A percentile compares a stretch with the other conserved stretches of the same genome.
Evolutionary conservation across 2,888 invertebrate species (phyloP).

Genomic region (Hypolimnas misippus): DNA sequence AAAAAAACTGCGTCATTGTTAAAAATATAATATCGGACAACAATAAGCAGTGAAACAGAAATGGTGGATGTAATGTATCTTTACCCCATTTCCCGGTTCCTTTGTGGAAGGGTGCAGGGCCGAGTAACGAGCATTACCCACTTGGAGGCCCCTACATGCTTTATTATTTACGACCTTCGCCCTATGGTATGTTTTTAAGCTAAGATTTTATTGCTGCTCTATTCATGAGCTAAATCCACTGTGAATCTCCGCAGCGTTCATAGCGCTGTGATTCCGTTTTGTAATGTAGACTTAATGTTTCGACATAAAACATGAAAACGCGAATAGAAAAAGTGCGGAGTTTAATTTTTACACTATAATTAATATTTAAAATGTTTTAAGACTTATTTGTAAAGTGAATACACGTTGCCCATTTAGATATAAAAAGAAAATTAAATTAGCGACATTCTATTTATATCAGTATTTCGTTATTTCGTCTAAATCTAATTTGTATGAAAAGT

Average conservation of each 20-base stretch:
- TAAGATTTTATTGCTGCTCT: constrained; percentile 80
- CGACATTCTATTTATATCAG: too few relatives aligned
- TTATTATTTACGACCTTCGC: constrained; percentile 81
- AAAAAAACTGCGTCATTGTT: constrained; percentile 66
- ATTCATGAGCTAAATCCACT: constrained; percentile 75
- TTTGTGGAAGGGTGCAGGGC: constrained; percentile 72
- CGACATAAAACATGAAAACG: neutral
- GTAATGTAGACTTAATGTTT: constrained; percentile 7
- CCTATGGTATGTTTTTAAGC: constrained; percentile 80
- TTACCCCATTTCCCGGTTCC: constrained; percentile 69
- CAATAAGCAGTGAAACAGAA: constrained; percentile 66
- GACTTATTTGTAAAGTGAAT: too few relatives aligned
- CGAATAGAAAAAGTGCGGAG: too few relatives aligned
- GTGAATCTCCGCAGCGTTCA: constrained; percentile 51
- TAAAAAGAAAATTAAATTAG: too few relatives aligned
- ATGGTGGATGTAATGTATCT: constrained; percentile 76
- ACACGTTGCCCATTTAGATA: too few relatives aligned
- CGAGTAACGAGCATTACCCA: constrained; percentile 76
- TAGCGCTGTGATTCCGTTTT: constrained; percentile 32
- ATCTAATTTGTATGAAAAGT: too few relatives aligned
- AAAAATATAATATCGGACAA: constrained; percentile 39
- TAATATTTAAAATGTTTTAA: too few relatives aligned
- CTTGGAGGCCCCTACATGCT: constrained; percentile 71
- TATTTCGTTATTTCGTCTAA: too few relatives aligned
- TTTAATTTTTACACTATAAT: too few relatives aligned